These are phyloP conservation scores for Thereva nobilitata DNA, from an alignment of 2,888 invertebrate genomes.

Conservation along the genomic window DNA sequence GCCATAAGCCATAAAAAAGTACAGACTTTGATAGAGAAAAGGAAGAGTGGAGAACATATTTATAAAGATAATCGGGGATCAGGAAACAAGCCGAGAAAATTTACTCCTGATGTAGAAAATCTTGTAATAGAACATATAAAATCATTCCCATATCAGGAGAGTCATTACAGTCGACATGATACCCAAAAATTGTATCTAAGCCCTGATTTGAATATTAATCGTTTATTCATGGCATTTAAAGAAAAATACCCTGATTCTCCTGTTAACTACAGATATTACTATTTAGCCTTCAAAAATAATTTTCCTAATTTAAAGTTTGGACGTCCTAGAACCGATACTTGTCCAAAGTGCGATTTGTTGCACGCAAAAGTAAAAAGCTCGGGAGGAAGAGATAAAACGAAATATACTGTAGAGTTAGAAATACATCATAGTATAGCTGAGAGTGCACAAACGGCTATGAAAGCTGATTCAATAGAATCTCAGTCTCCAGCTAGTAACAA, in stretches of 20 bases:
- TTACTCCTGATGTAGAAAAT: conserved; percentile 2
- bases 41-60: conserved; percentile 25
- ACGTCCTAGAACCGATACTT: conserved; percentile 4
- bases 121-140: too few relatives aligned
- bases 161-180: conserved; percentile 16
- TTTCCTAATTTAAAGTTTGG: conserved; percentile 17
- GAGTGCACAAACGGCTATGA: too few relatives aligned
- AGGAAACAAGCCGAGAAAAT: conserved; percentile 29
- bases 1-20: conserved; percentile 25
- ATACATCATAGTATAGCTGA: too few relatives aligned
- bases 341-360: conserved; percentile 20
- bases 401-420: conserved; percentile 6
- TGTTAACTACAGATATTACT: conserved; percentile 29
- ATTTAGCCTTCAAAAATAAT: conserved; percentile 15
- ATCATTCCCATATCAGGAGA: not conserved
- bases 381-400: not conserved
- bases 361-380: conserved; percentile 1
- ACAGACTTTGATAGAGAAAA: conserved; percentile 33
- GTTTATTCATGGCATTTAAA: too few relatives aligned
- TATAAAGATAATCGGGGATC: conserved; percentile 13
- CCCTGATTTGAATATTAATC: too few relatives aligned
- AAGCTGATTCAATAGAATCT: too few relatives aligned
- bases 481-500: too few relatives aligned
- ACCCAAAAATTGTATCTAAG: conserved; percentile 11
- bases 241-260: conserved; percentile 35